Evolutionary conservation across 2,888 invertebrate genomes (phyloP).

Genomic region (Malthinus seriepunctatus): DNA sequence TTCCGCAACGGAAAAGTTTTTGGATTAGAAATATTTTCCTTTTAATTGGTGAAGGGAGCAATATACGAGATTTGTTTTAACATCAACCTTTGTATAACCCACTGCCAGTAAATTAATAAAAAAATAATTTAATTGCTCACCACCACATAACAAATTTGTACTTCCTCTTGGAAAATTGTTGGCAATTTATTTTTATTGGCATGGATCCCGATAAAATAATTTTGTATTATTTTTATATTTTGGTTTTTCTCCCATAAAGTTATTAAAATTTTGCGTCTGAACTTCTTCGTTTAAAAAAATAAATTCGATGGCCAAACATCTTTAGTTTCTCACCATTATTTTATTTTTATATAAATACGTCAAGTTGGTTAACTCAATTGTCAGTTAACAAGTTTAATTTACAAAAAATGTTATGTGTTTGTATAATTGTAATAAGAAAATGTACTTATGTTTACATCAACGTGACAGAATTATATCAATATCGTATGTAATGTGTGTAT

Average conservation of each 20-base stretch:
- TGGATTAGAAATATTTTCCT: too few relatives aligned
- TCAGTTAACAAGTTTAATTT: not conserved
- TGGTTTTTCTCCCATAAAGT: too few relatives aligned
- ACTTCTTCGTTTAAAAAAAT: too few relatives aligned
- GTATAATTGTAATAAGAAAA: not conserved
- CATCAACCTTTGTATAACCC: too few relatives aligned
- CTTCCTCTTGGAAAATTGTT: constrained; percentile 15
- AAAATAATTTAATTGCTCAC: not conserved
- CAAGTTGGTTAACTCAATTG: not conserved
- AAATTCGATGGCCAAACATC: not conserved
- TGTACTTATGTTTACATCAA: constrained; percentile 13
- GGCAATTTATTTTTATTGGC: constrained; percentile 20
- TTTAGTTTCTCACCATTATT: not conserved
- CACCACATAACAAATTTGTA: constrained; percentile 3
- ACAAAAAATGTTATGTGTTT: constrained; percentile 1
- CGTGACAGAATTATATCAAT: constrained; percentile 17
- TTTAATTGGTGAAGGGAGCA: too few relatives aligned
- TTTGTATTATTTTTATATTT: constrained; percentile 6
- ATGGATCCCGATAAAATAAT: constrained; percentile 8
- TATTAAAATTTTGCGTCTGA: too few relatives aligned
- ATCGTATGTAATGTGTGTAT: not conserved
- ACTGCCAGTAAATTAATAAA: too few relatives aligned
- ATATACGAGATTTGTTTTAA: too few relatives aligned
- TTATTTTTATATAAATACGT: not conserved
- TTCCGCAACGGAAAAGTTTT: too few relatives aligned